Conservation (phyloP, 2,797 vertebrate genomes). For the Sebastes diploproa region DNA sequence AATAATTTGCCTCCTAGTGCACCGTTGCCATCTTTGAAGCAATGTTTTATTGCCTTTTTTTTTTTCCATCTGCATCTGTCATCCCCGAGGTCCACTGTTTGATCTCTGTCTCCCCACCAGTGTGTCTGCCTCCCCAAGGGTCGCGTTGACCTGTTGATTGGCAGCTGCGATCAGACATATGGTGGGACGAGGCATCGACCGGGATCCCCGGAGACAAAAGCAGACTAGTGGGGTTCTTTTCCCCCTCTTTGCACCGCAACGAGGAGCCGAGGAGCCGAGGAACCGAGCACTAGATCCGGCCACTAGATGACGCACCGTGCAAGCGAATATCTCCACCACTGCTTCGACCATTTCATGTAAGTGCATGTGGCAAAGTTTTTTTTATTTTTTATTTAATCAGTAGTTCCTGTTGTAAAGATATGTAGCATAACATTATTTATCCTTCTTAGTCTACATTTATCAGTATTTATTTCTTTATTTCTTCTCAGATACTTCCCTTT, state of each 20-base stretch:
- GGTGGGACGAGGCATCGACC: conserved; percentile 85
- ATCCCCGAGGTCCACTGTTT: conserved; percentile 81
- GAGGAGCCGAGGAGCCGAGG: conserved; percentile 18
- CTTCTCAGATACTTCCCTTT: not conserved
- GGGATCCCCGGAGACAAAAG: conserved; percentile 77
- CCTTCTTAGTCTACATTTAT: not conserved
- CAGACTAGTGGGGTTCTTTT: conserved; percentile 64
- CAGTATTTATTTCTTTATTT: not conserved
- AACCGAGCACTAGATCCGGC: not conserved
- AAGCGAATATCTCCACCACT: conserved; percentile 52
- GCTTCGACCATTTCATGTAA: not conserved
- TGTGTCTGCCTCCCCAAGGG: conserved; percentile 78
- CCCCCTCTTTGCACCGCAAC: conserved; percentile 7
- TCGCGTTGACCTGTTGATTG: conserved; percentile 87
- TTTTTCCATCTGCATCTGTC: conserved; percentile 82
- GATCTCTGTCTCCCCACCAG: conserved; percentile 77
- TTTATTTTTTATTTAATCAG: not conserved
- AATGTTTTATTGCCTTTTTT: conserved; percentile 82
- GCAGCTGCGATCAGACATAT: conserved; percentile 86
- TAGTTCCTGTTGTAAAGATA: not conserved
- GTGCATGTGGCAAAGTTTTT: conserved; percentile 19
- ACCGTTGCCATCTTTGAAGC: conserved; percentile 82
- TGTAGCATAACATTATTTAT: not conserved
- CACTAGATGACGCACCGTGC: conserved; percentile 75
- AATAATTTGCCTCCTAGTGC: conserved; percentile 83